Base-by-base conservation (phyloP, 2,113 vertebrate species). In the Aspidoscelis tigris region DNA sequence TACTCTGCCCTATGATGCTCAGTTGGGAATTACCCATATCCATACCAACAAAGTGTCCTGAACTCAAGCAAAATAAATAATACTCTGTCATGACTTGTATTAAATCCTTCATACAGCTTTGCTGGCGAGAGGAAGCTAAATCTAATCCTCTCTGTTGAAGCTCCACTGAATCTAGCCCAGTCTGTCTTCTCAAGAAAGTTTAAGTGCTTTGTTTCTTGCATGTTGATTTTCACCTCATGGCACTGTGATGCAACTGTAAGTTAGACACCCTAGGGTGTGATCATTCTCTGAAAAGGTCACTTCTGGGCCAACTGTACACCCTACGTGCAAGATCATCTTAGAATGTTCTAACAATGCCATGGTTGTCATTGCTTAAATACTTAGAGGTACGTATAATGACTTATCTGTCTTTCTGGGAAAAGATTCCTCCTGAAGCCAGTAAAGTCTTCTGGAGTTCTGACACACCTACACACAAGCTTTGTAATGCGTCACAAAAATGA, bases 191-290 rank as follows among this genome's bases (percentile, higher is more conserved):
- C 75, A 66, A 50, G 68, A 84, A 84, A 91, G 84, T 88, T 2
- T 81, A 4, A 41, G 81, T 87, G 80, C 65, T 85, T 86, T 87
- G 7, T 89, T 84, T 90, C 70, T 55, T 11, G 1, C 44, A 89
- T 90, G 58, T 91, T 89, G 86, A 87, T 87, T 76, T 41, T 77
- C 55, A 86, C 58, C 73, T 87, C 78, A 64, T 84, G 71, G 72
- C 84, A 76, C 80, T 87, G 74, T 92, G 90, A 85, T 81, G 89
- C 88, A 92, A 93, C 87, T 74, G 84, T 84, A 77, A 33, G 53
- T 89, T 82, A 91, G 90, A 92, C 90, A 92, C 90, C 88, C 86
- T 89, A 83, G 87, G 89, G 92, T 93, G 88, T 92, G 90, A 74
- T 92, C 87, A 65, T 66, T 65, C 78, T 90, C 89, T 1, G 0